Percentiles rank a stretch among this genome's conserved stretches.
phyloP scores from a whole-genome alignment of 2,113 vertebrate species.

The Rallus limicola region DNA sequence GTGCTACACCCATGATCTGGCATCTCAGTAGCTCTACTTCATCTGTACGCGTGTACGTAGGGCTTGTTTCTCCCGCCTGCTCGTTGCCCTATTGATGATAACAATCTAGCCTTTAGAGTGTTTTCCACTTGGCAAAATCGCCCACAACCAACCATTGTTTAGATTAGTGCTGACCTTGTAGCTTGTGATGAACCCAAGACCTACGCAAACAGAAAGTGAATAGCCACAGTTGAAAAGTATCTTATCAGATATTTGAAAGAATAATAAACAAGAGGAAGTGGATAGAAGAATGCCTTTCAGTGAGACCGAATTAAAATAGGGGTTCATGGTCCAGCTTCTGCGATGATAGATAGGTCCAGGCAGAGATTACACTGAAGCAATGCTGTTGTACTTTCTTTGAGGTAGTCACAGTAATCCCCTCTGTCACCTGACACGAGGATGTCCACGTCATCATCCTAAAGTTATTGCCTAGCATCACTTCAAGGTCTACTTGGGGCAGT shows the following conservation, averaged over 20 bases:
- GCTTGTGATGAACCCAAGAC: slow-evolving; percentile 70
- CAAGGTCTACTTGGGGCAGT: background rate
- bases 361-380: background rate
- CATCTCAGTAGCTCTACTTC: slow-evolving; percentile 12
- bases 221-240: slow-evolving; percentile 51
- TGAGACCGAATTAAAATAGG: background rate
- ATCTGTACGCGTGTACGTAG: background rate
- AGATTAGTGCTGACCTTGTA: slow-evolving; percentile 59
- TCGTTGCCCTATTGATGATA: slow-evolving; percentile 24
- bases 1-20: slow-evolving; percentile 32
- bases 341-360: background rate
- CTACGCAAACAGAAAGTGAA: slow-evolving; percentile 65
- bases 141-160: slow-evolving; percentile 60
- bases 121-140: slow-evolving; percentile 9
- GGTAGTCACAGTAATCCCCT: background rate
- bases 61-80: slow-evolving; percentile 19
- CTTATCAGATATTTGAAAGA: slow-evolving; percentile 65
- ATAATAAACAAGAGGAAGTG: slow-evolving; percentile 67
- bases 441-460: background rate
- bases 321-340: background rate
- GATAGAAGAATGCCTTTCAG: slow-evolving; percentile 53
- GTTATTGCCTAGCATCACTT: background rate
- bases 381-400: background rate
- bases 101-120: slow-evolving; percentile 57
- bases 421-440: background rate